Conservation (phyloP, 92 coral and sea anemone genomes). For the Epizoanthus scotinus region DNA sequence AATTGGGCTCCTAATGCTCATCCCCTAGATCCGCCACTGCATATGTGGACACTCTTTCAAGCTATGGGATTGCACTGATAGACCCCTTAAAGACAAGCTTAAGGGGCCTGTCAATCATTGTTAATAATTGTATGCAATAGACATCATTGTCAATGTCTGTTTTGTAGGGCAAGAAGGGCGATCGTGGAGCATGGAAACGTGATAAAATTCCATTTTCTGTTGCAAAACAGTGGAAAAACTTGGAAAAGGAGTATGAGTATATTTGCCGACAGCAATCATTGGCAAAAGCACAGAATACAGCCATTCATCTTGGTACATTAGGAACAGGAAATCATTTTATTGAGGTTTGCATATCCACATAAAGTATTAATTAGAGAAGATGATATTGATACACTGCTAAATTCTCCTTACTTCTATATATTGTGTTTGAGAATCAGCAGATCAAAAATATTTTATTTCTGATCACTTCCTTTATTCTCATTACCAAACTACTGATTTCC, state of each 20-base stretch:
- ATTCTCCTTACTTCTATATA: too few species aligned
- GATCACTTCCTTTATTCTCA: too few species aligned
- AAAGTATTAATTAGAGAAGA: too few species aligned
- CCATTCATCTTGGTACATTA: conserved; percentile 76
- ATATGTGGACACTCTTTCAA: too few species aligned
- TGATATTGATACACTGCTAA: too few species aligned
- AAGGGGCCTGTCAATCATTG: too few species aligned
- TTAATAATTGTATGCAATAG: not conserved
- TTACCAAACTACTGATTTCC: too few species aligned
- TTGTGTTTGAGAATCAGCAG: too few species aligned
- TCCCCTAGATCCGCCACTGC: too few species aligned
- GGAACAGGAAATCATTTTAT: conserved; percentile 90
- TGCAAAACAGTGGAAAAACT: conserved; percentile 54
- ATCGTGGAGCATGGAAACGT: conserved; percentile 77
- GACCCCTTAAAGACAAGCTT: too few species aligned
- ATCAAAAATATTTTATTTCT: not conserved
- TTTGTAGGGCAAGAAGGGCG: conserved; percentile 66
- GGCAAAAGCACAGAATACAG: conserved; percentile 66
- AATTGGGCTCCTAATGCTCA: too few species aligned
- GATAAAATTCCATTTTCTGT: conserved; percentile 54
- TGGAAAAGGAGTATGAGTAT: conserved; percentile 64
- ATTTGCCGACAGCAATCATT: conserved; percentile 67
- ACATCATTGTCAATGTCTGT: not conserved
- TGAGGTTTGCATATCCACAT: conserved; percentile 52
- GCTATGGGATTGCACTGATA: too few species aligned